phyloP scores from a whole-genome alignment of 2,797 vertebrate species.

The Trachops cirrhosus region DNA sequence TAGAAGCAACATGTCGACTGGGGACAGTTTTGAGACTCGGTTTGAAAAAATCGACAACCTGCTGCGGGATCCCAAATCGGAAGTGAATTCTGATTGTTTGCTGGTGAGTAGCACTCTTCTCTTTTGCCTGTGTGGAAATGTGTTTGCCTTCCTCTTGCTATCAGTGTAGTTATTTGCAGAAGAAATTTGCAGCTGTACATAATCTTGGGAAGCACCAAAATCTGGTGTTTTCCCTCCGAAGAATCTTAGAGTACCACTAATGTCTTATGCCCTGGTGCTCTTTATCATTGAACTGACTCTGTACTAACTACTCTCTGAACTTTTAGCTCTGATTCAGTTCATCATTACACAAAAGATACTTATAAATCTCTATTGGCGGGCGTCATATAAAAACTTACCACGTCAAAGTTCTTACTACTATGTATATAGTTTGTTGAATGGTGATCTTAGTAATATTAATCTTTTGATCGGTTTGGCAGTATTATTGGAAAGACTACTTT shows the following conservation, averaged over 20 bases:
- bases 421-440: background rate
- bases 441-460: background rate
- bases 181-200: constrained; percentile 22
- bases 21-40: constrained; percentile 93
- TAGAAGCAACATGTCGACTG: constrained; percentile 90
- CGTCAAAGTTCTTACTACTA: background rate
- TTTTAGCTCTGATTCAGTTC: constrained; percentile 32
- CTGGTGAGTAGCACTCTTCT: constrained; percentile 90
- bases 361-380: background rate
- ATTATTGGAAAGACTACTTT: constrained; percentile 10
- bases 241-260: background rate
- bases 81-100: constrained; percentile 98
- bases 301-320: background rate
- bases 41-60: constrained; percentile 98
- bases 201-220: background rate
- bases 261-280: background rate
- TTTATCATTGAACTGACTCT: background rate
- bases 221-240: background rate
- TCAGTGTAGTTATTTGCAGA: background rate
- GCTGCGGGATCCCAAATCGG: constrained; percentile 97
- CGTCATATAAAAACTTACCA: background rate
- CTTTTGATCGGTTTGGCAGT: constrained; percentile 21
- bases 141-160: background rate
- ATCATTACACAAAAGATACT: background rate
- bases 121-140: background rate